These are phyloP conservation scores for Malacoctenus gilli DNA, from an alignment of 2,797 vertebrate genomes.

Conservation along the genomic window DNA sequence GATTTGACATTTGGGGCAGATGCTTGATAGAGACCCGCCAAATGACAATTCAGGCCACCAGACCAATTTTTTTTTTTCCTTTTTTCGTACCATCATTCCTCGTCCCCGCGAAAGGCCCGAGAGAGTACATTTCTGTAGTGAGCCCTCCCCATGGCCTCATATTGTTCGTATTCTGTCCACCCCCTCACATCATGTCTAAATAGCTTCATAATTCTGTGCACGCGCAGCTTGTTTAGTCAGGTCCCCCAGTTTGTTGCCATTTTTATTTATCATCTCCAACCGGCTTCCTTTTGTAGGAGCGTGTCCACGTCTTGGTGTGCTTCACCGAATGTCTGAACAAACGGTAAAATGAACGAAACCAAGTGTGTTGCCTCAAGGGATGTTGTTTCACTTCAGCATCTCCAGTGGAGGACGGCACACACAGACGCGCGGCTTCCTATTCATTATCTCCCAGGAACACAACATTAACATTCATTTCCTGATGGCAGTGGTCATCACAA, in stretches of 20 bases:
- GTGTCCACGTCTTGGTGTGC: too few species aligned
- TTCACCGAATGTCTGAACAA: too few species aligned
- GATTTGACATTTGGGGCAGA: constrained; percentile 1
- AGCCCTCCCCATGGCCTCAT: not conserved
- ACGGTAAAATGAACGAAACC: not conserved
- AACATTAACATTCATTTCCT: too few species aligned
- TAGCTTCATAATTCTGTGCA: not conserved
- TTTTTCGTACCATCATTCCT: too few species aligned
- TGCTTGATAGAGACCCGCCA: constrained; percentile 20
- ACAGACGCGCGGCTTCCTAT: too few species aligned
- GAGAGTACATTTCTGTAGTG: too few species aligned
- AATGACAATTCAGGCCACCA: constrained; percentile 14
- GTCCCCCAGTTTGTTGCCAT: not conserved
- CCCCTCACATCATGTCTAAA: not conserved
- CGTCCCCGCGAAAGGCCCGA: too few species aligned
- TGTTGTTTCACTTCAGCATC: not conserved
- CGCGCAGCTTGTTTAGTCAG: not conserved
- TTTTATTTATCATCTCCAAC: not conserved
- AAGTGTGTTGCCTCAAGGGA: not conserved
- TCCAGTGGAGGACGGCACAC: too few species aligned
- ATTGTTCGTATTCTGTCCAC: not conserved
- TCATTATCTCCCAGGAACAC: too few species aligned
- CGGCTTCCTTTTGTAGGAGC: too few species aligned
- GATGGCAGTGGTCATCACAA: too few species aligned
- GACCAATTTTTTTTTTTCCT: too few species aligned